phyloP scores from a whole-genome alignment of 1,140 invertebrate species.

The Caenorhabditis briggsae region DNA sequence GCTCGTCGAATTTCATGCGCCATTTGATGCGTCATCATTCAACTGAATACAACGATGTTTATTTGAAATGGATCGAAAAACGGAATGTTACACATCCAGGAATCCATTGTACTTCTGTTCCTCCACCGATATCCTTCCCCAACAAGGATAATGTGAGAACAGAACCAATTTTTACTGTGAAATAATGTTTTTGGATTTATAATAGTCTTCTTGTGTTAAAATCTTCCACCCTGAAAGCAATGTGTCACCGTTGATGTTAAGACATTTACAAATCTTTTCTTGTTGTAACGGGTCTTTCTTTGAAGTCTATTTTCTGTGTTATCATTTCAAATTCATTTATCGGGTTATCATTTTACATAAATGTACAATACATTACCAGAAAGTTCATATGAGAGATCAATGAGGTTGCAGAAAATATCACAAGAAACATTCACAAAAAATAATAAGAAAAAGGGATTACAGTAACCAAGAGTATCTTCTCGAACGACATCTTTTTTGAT shows the following conservation, averaged over 20 bases:
- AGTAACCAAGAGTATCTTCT: slow-evolving; percentile 27
- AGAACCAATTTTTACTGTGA: background rate
- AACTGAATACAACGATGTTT: slow-evolving; percentile 62
- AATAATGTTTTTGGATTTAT: background rate
- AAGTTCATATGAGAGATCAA: background rate
- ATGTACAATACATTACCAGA: background rate
- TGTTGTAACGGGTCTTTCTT: slow-evolving; percentile 1
- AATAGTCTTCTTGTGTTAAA: background rate
- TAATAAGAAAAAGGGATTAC: background rate
- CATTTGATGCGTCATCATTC: slow-evolving; percentile 65
- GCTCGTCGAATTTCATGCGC: slow-evolving; percentile 64
- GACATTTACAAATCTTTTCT: background rate
- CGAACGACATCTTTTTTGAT: background rate
- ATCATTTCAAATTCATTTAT: background rate
- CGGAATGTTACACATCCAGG: slow-evolving; percentile 47
- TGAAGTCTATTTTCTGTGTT: slow-evolving; percentile 29
- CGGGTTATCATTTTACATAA: background rate
- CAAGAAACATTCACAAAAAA: background rate
- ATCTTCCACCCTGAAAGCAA: too few relatives aligned
- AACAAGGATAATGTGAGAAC: background rate
- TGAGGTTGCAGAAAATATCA: background rate
- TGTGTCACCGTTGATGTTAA: too few relatives aligned
- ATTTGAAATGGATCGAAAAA: slow-evolving; percentile 64
- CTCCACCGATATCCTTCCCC: background rate
- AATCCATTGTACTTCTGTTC: slow-evolving; percentile 32